A percentile compares a stretch with the other conserved stretches of the same genome.
Evolutionary conservation across 2,888 invertebrate species (phyloP).

Genomic region (Heliconius sara): DNA sequence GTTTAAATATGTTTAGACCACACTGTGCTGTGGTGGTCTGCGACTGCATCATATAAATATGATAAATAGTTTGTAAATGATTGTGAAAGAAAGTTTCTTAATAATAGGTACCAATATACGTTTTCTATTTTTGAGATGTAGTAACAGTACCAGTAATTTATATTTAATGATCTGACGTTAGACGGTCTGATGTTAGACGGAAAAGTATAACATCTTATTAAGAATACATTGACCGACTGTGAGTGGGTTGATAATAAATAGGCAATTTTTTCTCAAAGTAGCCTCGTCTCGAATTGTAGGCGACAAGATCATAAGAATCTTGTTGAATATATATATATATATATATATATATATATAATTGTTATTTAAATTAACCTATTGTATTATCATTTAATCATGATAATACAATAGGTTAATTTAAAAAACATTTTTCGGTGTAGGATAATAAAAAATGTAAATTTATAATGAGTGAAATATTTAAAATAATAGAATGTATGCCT

Average conservation of each 20-base stretch:
- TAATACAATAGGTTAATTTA: too few relatives aligned
- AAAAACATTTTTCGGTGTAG: too few relatives aligned
- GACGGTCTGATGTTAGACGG: background rate
- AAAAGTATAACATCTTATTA: background rate
- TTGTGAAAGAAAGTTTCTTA: background rate
- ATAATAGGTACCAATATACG: background rate
- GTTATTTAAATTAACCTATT: too few relatives aligned
- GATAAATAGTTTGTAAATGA: background rate
- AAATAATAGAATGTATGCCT: too few relatives aligned
- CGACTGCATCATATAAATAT: too few relatives aligned
- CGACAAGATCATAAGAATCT: background rate
- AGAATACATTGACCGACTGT: constrained; percentile 15
- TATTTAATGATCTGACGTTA: background rate
- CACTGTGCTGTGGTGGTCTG: too few relatives aligned
- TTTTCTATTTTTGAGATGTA: background rate
- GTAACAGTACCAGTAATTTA: background rate
- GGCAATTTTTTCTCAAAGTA: background rate
- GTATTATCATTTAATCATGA: too few relatives aligned
- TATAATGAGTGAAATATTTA: too few relatives aligned
- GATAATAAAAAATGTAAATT: too few relatives aligned
- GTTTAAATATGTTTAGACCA: too few relatives aligned
- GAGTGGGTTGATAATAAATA: constrained; percentile 20
- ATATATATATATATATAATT: too few relatives aligned
- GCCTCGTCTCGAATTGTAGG: background rate
- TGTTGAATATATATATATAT: background rate